Evolutionary conservation across 1,140 invertebrate species (phyloP).

Genomic region (Drosophila gunungcola): DNA sequence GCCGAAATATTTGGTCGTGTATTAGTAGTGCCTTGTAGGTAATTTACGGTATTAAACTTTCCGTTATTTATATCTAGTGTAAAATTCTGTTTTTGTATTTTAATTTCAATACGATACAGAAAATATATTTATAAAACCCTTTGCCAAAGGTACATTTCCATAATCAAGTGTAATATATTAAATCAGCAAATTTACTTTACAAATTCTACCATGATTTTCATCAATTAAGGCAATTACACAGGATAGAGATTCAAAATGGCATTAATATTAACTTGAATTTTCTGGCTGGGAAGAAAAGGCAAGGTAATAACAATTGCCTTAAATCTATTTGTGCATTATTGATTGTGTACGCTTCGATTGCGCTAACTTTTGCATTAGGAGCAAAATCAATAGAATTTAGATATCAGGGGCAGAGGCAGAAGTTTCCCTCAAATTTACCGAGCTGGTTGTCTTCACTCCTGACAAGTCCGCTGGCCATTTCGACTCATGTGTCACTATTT

Average conservation of each 20-base stretch:
- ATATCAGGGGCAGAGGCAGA: background rate
- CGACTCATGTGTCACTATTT: slow-evolving; percentile 52
- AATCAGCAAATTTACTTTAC: background rate
- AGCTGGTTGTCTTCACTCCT: slow-evolving; percentile 27
- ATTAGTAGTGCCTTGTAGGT: too few species aligned
- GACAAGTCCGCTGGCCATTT: slow-evolving; percentile 44
- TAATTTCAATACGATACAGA: too few species aligned
- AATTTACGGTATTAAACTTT: too few species aligned
- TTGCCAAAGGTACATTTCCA: background rate
- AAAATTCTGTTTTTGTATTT: too few species aligned
- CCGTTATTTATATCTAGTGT: too few species aligned
- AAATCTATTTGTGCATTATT: slow-evolving; percentile 64
- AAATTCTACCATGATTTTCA: background rate
- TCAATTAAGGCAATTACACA: background rate
- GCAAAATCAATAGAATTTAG: slow-evolving; percentile 44
- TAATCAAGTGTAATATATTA: background rate
- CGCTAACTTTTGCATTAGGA: slow-evolving; percentile 26
- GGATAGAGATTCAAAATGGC: slow-evolving; percentile 1
- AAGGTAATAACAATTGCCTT: slow-evolving; percentile 5
- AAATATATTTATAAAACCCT: too few species aligned
- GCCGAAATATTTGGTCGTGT: too few species aligned
- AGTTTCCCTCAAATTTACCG: slow-evolving; percentile 2
- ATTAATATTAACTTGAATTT: slow-evolving; percentile 38
- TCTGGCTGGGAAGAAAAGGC: background rate
- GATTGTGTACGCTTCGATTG: slow-evolving; percentile 60